Evolutionary conservation across 2,797 vertebrate genomes (phyloP).

Genomic region (Sebastes glaucus): DNA sequence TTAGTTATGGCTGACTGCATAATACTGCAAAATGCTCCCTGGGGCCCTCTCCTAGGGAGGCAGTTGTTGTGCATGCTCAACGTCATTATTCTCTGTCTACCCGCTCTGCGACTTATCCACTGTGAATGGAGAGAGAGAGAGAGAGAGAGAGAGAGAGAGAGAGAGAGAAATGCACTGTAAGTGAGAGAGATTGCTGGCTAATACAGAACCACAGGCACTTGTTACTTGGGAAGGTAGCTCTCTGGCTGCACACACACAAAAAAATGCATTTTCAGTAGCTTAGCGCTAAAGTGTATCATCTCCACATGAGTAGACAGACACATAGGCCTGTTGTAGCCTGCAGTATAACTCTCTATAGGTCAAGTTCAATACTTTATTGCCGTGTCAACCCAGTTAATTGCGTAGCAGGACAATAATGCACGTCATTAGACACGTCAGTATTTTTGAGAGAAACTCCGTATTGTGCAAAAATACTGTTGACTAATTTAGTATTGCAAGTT

Average conservation of each 20-base stretch:
- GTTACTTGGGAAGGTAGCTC: slow-evolving; percentile 59
- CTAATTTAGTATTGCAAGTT: background rate
- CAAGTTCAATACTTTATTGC: slow-evolving; percentile 25
- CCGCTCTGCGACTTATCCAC: slow-evolving; percentile 65
- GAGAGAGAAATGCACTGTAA: slow-evolving; percentile 51
- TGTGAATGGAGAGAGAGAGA: slow-evolving; percentile 52
- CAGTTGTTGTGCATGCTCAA: slow-evolving; percentile 73
- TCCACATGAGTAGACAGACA: slow-evolving; percentile 45
- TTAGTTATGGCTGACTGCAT: slow-evolving; percentile 80
- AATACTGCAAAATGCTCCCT: slow-evolving; percentile 75
- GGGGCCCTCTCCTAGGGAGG: slow-evolving; percentile 62
- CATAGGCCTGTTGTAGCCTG: slow-evolving; percentile 13
- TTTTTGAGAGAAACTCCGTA: background rate
- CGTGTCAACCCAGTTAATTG: slow-evolving; percentile 2
- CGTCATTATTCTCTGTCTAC: slow-evolving; percentile 77
- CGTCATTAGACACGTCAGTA: background rate
- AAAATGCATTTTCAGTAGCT: slow-evolving; percentile 45
- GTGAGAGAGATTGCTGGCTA: slow-evolving; percentile 62
- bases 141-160: slow-evolving; percentile 29
- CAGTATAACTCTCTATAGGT: background rate
- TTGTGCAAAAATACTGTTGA: background rate
- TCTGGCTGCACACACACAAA: slow-evolving; percentile 16
- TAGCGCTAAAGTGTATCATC: slow-evolving; percentile 46
- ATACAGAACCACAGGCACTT: slow-evolving; percentile 63
- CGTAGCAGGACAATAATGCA: background rate